Evolutionary conservation across 2,113 vertebrate species (phyloP).

Genomic region (Corythornis vintsioides): DNA sequence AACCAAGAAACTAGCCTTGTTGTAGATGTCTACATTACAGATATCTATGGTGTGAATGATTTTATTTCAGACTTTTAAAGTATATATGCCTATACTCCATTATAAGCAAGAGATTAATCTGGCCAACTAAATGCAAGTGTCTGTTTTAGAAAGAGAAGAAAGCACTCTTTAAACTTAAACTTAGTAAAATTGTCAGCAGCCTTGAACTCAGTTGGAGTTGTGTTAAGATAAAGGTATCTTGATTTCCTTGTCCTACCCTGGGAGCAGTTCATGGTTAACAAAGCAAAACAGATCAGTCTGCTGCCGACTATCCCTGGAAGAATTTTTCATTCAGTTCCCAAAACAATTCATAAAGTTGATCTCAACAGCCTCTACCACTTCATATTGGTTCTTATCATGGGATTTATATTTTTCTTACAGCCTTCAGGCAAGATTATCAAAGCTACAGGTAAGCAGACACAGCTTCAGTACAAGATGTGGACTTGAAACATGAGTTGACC

Average conservation of each 20-base stretch:
- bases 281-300: not conserved
- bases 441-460: not conserved
- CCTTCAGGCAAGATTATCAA: not conserved
- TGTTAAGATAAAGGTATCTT: not conserved
- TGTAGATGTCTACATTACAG: slow-evolving; percentile 36
- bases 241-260: not conserved
- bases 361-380: not conserved
- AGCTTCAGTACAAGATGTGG: not conserved
- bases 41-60: slow-evolving; percentile 33
- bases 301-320: not conserved
- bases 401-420: slow-evolving; percentile 8
- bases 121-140: not conserved
- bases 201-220: not conserved
- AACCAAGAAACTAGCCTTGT: slow-evolving; percentile 21
- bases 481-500: not conserved
- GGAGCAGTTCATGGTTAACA: not conserved
- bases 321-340: slow-evolving; percentile 9
- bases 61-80: slow-evolving; percentile 34
- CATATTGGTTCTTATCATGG: not conserved
- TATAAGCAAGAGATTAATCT: not conserved
- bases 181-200: not conserved
- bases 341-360: not conserved
- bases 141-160: not conserved
- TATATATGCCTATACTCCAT: not conserved
- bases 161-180: not conserved